A percentile compares a stretch with the other conserved stretches of the same genome.
These are phyloP conservation scores for Sebastiscus tertius DNA, from an alignment of 2,797 vertebrate genomes.

Conservation along the genomic window DNA sequence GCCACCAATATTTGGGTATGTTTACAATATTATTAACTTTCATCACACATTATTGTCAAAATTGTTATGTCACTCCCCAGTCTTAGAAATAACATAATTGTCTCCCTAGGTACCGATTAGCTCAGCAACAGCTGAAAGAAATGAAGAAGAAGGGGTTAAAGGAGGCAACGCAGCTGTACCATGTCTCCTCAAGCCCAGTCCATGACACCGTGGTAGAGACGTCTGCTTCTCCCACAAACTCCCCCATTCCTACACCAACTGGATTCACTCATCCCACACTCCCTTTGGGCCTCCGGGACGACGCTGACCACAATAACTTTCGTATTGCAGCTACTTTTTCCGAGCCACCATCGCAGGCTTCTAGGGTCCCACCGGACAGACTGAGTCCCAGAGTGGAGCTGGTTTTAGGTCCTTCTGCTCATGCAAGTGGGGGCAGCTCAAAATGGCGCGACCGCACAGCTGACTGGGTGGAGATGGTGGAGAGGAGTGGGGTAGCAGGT, in stretches of 20 bases:
- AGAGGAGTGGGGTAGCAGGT: conserved; percentile 76
- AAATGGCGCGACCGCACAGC: conserved; percentile 84
- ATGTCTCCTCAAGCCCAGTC: conserved; percentile 94
- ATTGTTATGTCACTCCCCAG: neutral
- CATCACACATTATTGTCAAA: neutral
- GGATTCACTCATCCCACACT: conserved; percentile 58
- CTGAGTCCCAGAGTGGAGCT: conserved; percentile 82
- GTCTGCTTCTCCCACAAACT: conserved; percentile 70
- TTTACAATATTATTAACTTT: conserved; percentile 2
- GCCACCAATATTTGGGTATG: conserved; percentile 91
- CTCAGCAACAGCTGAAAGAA: conserved; percentile 97
- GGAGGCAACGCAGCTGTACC: conserved; percentile 93
- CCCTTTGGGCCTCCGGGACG: conserved; percentile 53
- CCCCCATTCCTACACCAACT: conserved; percentile 76
- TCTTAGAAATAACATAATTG: neutral
- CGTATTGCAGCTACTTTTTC: conserved; percentile 83
- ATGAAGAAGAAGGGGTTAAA: conserved; percentile 97
- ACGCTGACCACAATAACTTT: conserved; percentile 78
- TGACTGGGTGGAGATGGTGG: conserved; percentile 86
- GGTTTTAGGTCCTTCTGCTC: conserved; percentile 67
- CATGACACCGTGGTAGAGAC: conserved; percentile 87
- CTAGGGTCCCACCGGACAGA: conserved; percentile 69
- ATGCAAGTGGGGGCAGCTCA: conserved; percentile 67
- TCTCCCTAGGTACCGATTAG: conserved; percentile 86
- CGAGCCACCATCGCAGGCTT: conserved; percentile 78